Conservation (phyloP, 2,797 vertebrate species). For the Bradypodion pumilum region DNA sequence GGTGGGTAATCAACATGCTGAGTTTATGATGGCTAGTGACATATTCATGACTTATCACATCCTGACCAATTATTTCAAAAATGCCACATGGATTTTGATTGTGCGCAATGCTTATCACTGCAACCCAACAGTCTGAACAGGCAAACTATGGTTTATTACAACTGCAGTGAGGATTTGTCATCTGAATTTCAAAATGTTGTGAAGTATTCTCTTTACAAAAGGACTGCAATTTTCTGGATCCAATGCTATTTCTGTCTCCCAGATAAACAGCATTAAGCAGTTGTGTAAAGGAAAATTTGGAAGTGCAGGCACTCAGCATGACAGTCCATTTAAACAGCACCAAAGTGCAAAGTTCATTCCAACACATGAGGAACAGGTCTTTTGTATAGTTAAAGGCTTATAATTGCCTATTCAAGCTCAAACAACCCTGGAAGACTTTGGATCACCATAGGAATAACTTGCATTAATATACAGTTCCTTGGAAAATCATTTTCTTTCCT, state of each 20-base stretch:
- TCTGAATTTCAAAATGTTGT: constrained; percentile 12
- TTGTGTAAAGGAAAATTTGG: too few relatives aligned
- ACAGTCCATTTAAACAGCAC: too few relatives aligned
- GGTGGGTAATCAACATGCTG: background rate
- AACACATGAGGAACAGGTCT: too few relatives aligned
- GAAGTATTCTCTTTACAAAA: background rate
- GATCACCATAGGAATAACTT: too few relatives aligned
- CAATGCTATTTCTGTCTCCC: background rate
- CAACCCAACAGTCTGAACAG: background rate
- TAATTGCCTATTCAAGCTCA: too few relatives aligned
- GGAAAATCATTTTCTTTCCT: too few relatives aligned
- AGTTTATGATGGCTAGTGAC: background rate
- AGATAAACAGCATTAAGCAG: background rate
- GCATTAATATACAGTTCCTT: too few relatives aligned
- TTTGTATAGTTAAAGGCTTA: too few relatives aligned
- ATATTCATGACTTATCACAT: background rate
- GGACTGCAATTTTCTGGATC: constrained; percentile 9
- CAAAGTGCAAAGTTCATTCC: too few relatives aligned
- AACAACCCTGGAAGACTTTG: too few relatives aligned
- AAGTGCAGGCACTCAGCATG: too few relatives aligned
- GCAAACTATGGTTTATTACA: background rate
- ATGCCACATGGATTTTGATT: background rate
- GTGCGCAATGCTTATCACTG: background rate
- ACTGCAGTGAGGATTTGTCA: background rate
- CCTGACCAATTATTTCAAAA: background rate